Base-by-base conservation (phyloP, 2,888 invertebrate genomes). In the Aphrophora alni region DNA sequence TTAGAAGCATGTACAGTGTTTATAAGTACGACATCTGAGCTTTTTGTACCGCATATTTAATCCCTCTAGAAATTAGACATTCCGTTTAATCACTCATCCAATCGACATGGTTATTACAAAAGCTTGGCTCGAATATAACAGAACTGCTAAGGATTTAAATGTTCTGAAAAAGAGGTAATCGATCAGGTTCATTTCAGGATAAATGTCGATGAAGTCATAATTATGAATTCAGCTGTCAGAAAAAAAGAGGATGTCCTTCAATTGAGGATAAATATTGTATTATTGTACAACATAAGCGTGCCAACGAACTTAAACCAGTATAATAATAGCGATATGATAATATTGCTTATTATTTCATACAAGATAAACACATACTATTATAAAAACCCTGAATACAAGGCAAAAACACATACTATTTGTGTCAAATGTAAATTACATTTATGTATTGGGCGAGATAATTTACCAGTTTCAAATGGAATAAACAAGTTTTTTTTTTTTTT, bases 61-160 rank as follows among this genome's bases (percentile, higher is more conserved):
- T 25, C 51, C 75, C 12, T 78, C 78, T 4, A 78, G 27, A 70
- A 82, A 81, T 33, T 78, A 81, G 82, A 82, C 82, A 0, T 38
- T 82, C 10, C n/a, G 82, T 10, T 51, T 82, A 70, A 59, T 82
- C 38, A 51, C 25, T 10, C 81, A 81, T 72, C 77, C 74, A 10
- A 26, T 82, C 12, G 82, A 82, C 78, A 21, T 82, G 28, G 71
- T 78, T 14, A 27, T 73, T 12, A 81, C 82, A 5, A 82, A 82
- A 38, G 27, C 76, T 27, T 82, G 78, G 82, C 4, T 82, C 24
- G 78, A 82, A 74, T 82, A 82, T 21, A 69, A 38, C 71, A 38
- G 59, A 26, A 38, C 77, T 5, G 70, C 76, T 1, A 38, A 38
- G 14, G 69, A 24, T 28, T 68, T 77, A 24, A 38, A 75, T 28